Percentiles rank a stretch among this genome's conserved stretches.
These are phyloP conservation scores for Otus sunia DNA, from an alignment of 2,113 vertebrate genomes.

Conservation along the genomic window DNA sequence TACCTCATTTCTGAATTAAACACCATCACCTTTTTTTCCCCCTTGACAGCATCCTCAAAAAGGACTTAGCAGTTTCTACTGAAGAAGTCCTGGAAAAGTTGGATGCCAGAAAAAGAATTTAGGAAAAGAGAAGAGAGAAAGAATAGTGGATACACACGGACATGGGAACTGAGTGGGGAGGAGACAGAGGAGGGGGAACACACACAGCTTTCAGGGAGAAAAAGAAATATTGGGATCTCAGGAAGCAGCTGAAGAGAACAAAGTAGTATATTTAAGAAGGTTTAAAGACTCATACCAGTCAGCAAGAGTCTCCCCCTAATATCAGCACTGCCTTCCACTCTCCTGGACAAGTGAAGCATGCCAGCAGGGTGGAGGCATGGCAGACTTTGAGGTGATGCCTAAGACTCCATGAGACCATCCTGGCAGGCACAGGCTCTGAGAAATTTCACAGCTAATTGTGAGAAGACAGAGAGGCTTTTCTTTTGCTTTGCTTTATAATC, in stretches of 20 bases:
- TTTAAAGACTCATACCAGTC: not conserved
- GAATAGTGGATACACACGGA: accelerated
- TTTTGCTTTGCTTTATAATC: not conserved
- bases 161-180: accelerated
- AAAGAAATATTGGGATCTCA: not conserved
- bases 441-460: not conserved
- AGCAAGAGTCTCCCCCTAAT: not conserved
- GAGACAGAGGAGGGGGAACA: not conserved
- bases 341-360: not conserved
- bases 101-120: not conserved
- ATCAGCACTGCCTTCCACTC: not conserved
- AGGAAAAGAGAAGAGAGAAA: not conserved
- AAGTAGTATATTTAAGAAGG: not conserved
- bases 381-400: not conserved
- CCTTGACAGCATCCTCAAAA: not conserved
- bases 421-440: accelerated
- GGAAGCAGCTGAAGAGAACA: not conserved
- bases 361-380: accelerated
- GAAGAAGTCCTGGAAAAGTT: not conserved
- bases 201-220: not conserved
- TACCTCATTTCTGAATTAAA: not conserved
- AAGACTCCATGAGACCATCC: not conserved
- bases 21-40: not conserved
- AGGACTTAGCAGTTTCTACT: not conserved
- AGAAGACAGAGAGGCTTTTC: not conserved